Conservation (phyloP, 2,888 invertebrate genomes). For the Thereva nobilitata region DNA sequence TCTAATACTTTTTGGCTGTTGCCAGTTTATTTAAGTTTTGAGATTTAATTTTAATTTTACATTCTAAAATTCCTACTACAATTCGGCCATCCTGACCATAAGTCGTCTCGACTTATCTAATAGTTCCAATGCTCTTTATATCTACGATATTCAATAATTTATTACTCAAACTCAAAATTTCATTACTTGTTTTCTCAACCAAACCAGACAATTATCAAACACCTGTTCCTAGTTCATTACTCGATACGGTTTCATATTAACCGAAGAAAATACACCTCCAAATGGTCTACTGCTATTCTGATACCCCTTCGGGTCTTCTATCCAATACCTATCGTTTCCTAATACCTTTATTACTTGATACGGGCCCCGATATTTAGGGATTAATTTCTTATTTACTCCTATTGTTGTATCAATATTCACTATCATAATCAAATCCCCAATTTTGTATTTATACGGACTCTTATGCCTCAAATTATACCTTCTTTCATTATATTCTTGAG, state of each 20-base stretch:
- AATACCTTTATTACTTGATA: constrained; percentile 41
- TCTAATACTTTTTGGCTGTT: too few relatives aligned
- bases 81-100: too few relatives aligned
- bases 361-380: constrained; percentile 44
- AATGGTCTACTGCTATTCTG: constrained; percentile 31
- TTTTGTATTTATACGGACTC: constrained; percentile 38
- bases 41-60: too few relatives aligned
- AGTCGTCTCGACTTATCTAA: too few relatives aligned
- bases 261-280: constrained; percentile 23
- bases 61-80: too few relatives aligned
- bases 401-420: constrained; percentile 42
- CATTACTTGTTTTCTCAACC: too few relatives aligned
- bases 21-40: too few relatives aligned
- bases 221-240: too few relatives aligned
- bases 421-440: constrained; percentile 44
- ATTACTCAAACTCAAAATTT: too few relatives aligned
- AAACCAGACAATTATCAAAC: too few relatives aligned
- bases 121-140: too few relatives aligned
- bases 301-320: constrained; percentile 39
- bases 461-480: constrained; percentile 47
- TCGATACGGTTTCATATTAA: constrained; percentile 29
- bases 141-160: too few relatives aligned
- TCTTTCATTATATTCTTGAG: constrained; percentile 44
- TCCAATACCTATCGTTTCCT: constrained; percentile 43
- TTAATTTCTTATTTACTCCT: constrained; percentile 45